Conservation (phyloP, 2,888 invertebrate species). For the Chesias legatella region DNA sequence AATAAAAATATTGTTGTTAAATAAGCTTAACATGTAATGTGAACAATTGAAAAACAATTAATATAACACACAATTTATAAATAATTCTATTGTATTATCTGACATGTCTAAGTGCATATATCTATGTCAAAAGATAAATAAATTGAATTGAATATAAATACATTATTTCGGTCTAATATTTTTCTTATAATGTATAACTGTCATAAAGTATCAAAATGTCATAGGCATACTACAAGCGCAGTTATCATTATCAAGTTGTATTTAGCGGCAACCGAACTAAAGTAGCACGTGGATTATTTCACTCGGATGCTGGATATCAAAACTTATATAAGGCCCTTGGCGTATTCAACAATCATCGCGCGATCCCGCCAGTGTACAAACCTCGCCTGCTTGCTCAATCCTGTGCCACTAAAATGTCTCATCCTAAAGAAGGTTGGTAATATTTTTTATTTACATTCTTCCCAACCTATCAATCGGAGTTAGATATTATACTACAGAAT, state of each 20-base stretch:
- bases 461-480: conserved; percentile 17
- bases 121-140: too few species aligned
- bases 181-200: too few species aligned
- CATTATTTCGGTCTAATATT: too few species aligned
- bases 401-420: conserved; percentile 50
- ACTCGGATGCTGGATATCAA: conserved; percentile 44
- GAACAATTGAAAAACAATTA: too few species aligned
- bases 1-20: too few species aligned
- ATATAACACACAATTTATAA: too few species aligned
- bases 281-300: conserved; percentile 61
- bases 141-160: too few species aligned
- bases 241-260: conserved; percentile 50
- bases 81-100: too few species aligned
- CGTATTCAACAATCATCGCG: conserved; percentile 49
- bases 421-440: conserved; percentile 68
- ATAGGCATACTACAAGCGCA: conserved; percentile 36
- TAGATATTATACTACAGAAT: conserved; percentile 29
- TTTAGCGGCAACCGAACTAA: conserved; percentile 43
- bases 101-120: too few species aligned
- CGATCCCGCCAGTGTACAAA: conserved; percentile 42
- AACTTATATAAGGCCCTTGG: conserved; percentile 67
- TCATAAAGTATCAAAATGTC: conserved; percentile 40
- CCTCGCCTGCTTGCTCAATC: conserved; percentile 31
- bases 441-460: conserved; percentile 34
- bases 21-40: too few species aligned